Percentiles rank a stretch among this genome's conserved stretches.
Conservation (phyloP, 2,888 invertebrate species). For the Coenonympha arcania region DNA sequence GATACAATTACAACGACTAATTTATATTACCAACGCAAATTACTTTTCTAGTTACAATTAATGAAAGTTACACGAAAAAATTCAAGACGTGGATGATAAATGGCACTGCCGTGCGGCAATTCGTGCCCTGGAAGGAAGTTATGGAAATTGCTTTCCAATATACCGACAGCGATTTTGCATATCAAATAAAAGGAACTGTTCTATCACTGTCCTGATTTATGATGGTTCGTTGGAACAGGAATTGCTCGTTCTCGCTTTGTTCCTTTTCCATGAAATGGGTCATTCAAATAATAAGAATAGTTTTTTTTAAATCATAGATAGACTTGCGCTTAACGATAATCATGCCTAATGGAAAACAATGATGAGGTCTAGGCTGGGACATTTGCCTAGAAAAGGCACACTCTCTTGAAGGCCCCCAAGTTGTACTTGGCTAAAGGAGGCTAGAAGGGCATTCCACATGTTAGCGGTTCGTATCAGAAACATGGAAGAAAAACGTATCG, state of each 20-base stretch:
- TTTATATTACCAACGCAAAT: background rate
- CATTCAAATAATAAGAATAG: background rate
- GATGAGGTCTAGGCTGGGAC: no score
- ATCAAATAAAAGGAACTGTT: conserved; percentile 10
- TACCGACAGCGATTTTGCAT: conserved; percentile 10
- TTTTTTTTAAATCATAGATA: no score
- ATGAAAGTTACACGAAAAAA: no score
- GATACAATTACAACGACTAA: background rate
- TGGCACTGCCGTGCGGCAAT: background rate
- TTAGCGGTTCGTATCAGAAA: no score
- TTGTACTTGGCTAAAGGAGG: no score
- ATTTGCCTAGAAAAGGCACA: no score
- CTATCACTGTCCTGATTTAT: conserved; percentile 10
- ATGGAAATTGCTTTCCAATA: conserved; percentile 16
- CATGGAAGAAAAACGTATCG: no score
- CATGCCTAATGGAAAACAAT: no score
- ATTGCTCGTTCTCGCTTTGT: background rate
- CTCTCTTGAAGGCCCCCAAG: no score
- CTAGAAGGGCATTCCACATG: no score
- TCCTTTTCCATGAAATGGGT: background rate
- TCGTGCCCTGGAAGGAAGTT: conserved; percentile 5
- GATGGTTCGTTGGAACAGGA: background rate
- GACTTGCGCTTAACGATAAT: no score
- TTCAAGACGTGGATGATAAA: conserved; percentile 2
- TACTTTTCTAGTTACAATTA: background rate